Evolutionary conservation across 2,888 invertebrate species (phyloP).

Genomic region (Alcis repandata): DNA sequence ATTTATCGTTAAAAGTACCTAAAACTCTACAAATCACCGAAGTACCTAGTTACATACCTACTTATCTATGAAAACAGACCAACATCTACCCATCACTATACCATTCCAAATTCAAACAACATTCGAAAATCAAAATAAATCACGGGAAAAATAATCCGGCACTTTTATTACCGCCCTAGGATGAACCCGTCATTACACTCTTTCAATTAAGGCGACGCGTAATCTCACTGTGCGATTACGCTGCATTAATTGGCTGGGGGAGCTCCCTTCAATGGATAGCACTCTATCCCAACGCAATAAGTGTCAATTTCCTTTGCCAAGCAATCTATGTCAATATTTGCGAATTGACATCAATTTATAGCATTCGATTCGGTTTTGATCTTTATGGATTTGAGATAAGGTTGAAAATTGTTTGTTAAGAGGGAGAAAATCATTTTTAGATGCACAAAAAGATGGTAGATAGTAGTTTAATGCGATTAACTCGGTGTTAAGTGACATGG

Average conservation of each 20-base stretch:
- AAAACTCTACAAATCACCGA: too few relatives aligned
- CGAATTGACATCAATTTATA: constrained; percentile 66
- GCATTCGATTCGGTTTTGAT: constrained; percentile 47
- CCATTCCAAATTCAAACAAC: constrained; percentile 34
- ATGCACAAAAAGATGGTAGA: constrained; percentile 80
- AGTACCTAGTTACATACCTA: background rate
- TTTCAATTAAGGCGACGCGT: constrained; percentile 80
- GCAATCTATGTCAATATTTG: constrained; percentile 76
- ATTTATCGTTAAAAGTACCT: too few relatives aligned
- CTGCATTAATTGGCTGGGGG: constrained; percentile 84
- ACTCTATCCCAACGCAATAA: constrained; percentile 54
- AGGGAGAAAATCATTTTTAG: constrained; percentile 56
- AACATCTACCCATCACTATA: background rate
- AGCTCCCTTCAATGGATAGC: constrained; percentile 49
- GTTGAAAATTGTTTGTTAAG: constrained; percentile 46
- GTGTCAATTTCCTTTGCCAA: constrained; percentile 53
- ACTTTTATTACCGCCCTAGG: constrained; percentile 46
- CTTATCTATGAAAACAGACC: background rate
- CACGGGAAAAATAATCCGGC: constrained; percentile 43
- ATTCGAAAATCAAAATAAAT: constrained; percentile 45
- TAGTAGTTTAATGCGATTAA: constrained; percentile 82
- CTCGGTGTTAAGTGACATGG: constrained; percentile 77
- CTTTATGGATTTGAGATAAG: constrained; percentile 51
- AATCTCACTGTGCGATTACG: constrained; percentile 84
- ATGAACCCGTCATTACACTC: constrained; percentile 68